Percentiles rank a stretch among this genome's conserved stretches.
Evolutionary conservation across 2,797 vertebrate genomes (phyloP).

Genomic region (Spatula versicolor): DNA sequence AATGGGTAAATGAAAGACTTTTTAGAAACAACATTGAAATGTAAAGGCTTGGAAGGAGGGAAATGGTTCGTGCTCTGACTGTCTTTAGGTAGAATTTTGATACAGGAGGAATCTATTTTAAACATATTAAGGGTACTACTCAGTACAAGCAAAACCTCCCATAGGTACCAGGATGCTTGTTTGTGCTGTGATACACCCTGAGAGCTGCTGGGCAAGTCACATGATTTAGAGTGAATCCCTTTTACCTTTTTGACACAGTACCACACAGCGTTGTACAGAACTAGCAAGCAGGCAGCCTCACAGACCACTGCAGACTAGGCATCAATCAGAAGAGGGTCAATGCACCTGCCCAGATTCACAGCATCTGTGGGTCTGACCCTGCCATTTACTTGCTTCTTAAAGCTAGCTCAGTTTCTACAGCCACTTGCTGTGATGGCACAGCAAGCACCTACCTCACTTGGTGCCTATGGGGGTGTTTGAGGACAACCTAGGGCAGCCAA

Average conservation of each 20-base stretch:
- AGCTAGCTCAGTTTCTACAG: not conserved
- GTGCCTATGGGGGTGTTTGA: not conserved
- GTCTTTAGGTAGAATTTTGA: not conserved
- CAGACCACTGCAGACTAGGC: not conserved
- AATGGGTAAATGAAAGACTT: not conserved
- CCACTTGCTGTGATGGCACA: not conserved
- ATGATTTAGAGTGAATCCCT: not conserved
- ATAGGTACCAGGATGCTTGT: not conserved
- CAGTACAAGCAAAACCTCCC: not conserved
- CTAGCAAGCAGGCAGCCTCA: not conserved
- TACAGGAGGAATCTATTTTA: not conserved
- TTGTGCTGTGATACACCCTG: not conserved
- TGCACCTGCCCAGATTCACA: not conserved
- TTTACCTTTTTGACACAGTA: not conserved
- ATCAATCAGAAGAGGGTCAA: not conserved
- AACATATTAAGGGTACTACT: not conserved
- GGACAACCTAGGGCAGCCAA: not conserved
- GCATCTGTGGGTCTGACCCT: not conserved
- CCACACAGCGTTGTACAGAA: not conserved
- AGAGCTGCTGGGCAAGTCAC: rapidly evolving
- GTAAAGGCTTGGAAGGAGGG: not conserved
- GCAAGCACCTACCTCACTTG: not conserved
- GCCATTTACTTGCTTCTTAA: not conserved
- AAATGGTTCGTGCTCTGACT: rapidly evolving
- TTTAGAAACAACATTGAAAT: not conserved